phyloP scores from a whole-genome alignment of 2,113 vertebrate species.

The Himantopus leucocephalus region DNA sequence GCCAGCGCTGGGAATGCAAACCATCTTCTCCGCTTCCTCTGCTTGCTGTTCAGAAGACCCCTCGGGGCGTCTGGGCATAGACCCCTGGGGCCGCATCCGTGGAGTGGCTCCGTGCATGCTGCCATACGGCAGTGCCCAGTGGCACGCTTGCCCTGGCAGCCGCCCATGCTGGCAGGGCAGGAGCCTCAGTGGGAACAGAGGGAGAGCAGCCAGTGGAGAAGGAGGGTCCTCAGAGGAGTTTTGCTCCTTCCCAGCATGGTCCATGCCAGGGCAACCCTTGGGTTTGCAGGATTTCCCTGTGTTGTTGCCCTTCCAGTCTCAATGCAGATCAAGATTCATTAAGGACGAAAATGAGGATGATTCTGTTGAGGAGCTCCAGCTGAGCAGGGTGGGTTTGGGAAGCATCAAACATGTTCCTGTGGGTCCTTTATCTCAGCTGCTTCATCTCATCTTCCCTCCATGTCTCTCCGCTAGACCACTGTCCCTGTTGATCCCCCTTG shows the following conservation, averaged over 20 bases:
- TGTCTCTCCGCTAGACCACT: background rate
- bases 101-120: rapidly evolving
- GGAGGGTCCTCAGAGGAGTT: background rate
- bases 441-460: background rate
- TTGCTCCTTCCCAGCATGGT: background rate
- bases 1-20: background rate
- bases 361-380: background rate
- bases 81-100: rapidly evolving
- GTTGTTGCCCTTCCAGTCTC: background rate
- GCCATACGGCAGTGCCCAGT: background rate
- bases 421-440: rapidly evolving
- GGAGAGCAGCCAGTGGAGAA: background rate
- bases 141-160: background rate
- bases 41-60: background rate
- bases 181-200: background rate
- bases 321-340: background rate
- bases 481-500: background rate
- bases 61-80: background rate
- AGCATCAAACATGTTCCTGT: background rate
- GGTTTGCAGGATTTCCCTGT: background rate
- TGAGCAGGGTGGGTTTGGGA: background rate
- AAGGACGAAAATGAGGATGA: background rate
- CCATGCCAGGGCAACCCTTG: rapidly evolving
- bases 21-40: background rate
- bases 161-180: background rate